phyloP scores from a whole-genome alignment of 2,888 invertebrate genomes.

The Kuschelorhynchus macadamiae region DNA sequence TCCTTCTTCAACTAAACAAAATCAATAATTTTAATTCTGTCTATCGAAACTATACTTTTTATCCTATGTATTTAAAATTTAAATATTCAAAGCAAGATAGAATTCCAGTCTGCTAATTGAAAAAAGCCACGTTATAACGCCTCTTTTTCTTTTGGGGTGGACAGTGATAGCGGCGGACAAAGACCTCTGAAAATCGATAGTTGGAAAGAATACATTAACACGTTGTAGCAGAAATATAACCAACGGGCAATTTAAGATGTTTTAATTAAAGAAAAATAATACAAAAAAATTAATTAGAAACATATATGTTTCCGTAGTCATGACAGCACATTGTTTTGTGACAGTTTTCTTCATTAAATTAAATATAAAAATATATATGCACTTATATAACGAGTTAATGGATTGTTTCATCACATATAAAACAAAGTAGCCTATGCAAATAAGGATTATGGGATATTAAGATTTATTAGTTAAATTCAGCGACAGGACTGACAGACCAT shows the following conservation, averaged over 20 bases:
- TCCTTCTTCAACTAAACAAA: no score
- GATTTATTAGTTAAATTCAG: no score
- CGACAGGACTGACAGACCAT: no score
- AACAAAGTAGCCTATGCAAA: no score
- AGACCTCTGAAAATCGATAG: constrained; percentile 43
- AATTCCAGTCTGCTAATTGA: no score
- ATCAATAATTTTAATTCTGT: no score
- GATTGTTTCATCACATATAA: no score
- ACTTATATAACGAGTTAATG: no score
- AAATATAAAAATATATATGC: background rate
- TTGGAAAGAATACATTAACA: constrained; percentile 33
- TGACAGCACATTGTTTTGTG: constrained; percentile 1
- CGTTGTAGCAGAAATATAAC: constrained; percentile 11
- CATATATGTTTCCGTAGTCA: background rate
- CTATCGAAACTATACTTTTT: no score
- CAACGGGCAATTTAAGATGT: background rate
- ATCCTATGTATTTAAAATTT: no score
- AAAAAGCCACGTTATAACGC: background rate
- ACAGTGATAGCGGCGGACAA: constrained; percentile 39
- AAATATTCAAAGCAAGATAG: no score
- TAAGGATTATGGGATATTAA: no score
- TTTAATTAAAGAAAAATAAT: constrained; percentile 20
- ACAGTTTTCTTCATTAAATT: background rate
- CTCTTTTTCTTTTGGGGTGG: constrained; percentile 39
- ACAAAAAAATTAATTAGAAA: constrained; percentile 8